A percentile compares a stretch with the other conserved stretches of the same genome.
These are phyloP conservation scores for Hirtodrosophila histrioides DNA, from an alignment of 2,888 invertebrate genomes.

Conservation along the genomic window DNA sequence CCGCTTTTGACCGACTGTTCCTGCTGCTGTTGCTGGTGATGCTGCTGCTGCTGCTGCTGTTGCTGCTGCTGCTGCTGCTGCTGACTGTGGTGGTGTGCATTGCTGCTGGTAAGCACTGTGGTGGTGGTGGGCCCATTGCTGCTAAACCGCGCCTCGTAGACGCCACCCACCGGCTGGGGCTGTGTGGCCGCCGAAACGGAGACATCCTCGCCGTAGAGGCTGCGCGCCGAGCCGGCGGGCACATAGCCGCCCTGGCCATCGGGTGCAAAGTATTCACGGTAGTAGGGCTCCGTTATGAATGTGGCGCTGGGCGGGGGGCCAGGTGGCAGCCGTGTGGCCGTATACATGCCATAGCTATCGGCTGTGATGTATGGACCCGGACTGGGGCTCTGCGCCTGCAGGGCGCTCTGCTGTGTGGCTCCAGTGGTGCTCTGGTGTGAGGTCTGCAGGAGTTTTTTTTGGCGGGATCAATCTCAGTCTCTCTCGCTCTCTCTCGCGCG, in stretches of 20 bases:
- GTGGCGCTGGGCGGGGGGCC: constrained; percentile 84
- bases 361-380: constrained; percentile 84
- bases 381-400: constrained; percentile 84
- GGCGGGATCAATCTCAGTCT: constrained; percentile 33
- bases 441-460: constrained; percentile 58
- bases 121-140: constrained; percentile 72
- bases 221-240: constrained; percentile 80
- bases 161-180: constrained; percentile 71
- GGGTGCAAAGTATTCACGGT: constrained; percentile 90
- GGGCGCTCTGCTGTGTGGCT: constrained; percentile 70
- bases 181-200: constrained; percentile 80
- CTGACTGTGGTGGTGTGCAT: constrained; percentile 53
- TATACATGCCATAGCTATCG: constrained; percentile 84
- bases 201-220: constrained; percentile 83
- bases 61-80: constrained; percentile 53
- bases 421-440: constrained; percentile 64
- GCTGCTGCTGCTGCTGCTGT: constrained; percentile 56
- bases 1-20: constrained; percentile 73
- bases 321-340: constrained; percentile 81
- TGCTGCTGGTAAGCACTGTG: constrained; percentile 72
- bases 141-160: constrained; percentile 83
- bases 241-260: constrained; percentile 85
- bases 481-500: constrained; percentile 4
- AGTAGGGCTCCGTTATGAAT: constrained; percentile 90
- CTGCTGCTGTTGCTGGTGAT: constrained; percentile 53